These are phyloP conservation scores for Poliocrania exsul DNA, from an alignment of 2,797 vertebrate species.

Conservation along the genomic window DNA sequence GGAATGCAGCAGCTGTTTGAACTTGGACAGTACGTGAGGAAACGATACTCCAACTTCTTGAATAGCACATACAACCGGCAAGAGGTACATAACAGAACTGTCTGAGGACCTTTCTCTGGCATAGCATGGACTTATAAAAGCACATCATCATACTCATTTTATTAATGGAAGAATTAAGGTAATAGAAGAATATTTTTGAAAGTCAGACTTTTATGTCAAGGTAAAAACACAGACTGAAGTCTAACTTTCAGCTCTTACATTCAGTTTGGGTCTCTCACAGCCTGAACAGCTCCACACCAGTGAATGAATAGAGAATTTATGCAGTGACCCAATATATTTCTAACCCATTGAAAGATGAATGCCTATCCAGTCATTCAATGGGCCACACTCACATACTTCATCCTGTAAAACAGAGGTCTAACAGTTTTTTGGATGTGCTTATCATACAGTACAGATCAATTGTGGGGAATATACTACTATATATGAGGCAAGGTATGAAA, in stretches of 20 bases:
- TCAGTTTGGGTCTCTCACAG: not conserved
- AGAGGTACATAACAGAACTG: slow-evolving; percentile 63
- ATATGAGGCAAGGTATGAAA: not conserved
- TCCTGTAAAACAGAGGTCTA: not conserved
- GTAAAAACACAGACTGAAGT: not conserved
- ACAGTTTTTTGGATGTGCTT: not conserved
- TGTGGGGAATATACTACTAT: not conserved
- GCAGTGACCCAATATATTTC: not conserved
- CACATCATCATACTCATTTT: not conserved
- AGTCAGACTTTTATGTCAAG: not conserved
- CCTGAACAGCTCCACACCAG: not conserved
- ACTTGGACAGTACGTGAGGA: slow-evolving; percentile 73
- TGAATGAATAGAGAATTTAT: not conserved
- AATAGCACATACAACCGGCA: slow-evolving; percentile 74
- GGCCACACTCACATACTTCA: not conserved
- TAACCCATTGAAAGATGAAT: not conserved
- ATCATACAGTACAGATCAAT: not conserved
- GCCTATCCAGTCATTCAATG: not conserved
- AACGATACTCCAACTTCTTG: slow-evolving; percentile 74
- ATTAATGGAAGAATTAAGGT: not conserved
- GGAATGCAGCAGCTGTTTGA: slow-evolving; percentile 79
- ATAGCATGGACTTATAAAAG: not conserved
- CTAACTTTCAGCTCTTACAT: not conserved
- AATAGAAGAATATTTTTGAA: not conserved
- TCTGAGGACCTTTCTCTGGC: not conserved